Evolutionary conservation across 2,113 vertebrate genomes (phyloP).

Genomic region (Eretmochelys imbricata): DNA sequence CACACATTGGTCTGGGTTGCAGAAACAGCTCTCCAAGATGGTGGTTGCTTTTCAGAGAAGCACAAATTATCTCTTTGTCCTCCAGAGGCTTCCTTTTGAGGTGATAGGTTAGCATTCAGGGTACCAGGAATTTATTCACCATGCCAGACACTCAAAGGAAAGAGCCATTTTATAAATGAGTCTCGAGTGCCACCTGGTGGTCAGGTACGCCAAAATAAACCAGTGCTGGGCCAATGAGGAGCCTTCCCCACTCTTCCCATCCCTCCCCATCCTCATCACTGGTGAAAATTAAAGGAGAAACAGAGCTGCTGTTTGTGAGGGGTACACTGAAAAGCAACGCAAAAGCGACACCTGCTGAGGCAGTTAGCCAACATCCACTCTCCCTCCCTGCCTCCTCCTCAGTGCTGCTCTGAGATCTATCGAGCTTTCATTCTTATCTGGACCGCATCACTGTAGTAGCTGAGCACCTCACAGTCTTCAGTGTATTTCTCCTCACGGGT

Average conservation of each 20-base stretch:
- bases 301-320: background rate
- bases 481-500: background rate
- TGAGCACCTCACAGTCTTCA: fast-evolving
- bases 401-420: background rate
- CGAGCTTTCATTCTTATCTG: background rate
- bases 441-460: background rate
- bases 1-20: fast-evolving
- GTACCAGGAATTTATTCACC: fast-evolving
- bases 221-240: background rate
- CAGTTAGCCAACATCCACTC: background rate
- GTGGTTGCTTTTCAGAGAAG: background rate
- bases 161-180: background rate
- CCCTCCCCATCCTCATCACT: background rate
- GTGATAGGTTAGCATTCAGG: background rate
- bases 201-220: background rate
- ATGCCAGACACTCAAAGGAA: background rate
- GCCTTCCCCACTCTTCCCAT: background rate
- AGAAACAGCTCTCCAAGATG: background rate
- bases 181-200: conserved; percentile 71
- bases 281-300: background rate
- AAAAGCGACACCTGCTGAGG: background rate
- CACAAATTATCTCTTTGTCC: background rate
- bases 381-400: background rate
- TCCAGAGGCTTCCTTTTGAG: background rate
- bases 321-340: background rate